Evolutionary conservation across 2,113 vertebrate species (phyloP).

Genomic region (Cynocephalus volans): DNA sequence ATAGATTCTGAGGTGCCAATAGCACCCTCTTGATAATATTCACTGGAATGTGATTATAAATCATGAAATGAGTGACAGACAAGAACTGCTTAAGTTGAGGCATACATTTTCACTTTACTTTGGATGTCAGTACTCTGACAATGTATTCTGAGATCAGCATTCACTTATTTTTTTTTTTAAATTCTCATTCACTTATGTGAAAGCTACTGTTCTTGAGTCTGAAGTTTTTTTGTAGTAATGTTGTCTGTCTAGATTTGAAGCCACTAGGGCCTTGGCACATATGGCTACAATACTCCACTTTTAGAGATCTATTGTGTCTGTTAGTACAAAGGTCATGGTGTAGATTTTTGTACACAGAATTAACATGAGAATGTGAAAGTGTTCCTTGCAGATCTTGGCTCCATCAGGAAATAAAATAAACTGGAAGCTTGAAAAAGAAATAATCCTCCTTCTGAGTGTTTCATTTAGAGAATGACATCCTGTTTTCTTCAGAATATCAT

Average conservation of each 20-base stretch:
- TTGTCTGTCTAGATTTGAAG: constrained; percentile 55
- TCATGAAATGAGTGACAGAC: constrained; percentile 47
- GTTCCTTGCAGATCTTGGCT: constrained; percentile 79
- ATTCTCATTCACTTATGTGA: constrained; percentile 67
- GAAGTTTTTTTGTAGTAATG: constrained; percentile 57
- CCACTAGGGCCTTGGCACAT: not conserved
- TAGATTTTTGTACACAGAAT: constrained; percentile 74
- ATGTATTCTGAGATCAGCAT: constrained; percentile 70
- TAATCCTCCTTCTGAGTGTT: constrained; percentile 79
- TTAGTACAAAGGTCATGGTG: constrained; percentile 77
- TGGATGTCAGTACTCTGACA: constrained; percentile 68
- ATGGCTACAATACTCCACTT: constrained; percentile 48
- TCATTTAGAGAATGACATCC: constrained; percentile 77
- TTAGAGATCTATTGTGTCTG: constrained; percentile 66
- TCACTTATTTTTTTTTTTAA: not conserved
- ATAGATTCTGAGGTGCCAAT: not conserved
- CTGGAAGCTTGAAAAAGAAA: constrained; percentile 78
- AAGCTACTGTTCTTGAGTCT: constrained; percentile 50
- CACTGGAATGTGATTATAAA: constrained; percentile 29
- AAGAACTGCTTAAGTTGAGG: constrained; percentile 17
- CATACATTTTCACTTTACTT: constrained; percentile 72
- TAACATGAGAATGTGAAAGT: constrained; percentile 63
- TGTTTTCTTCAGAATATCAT: constrained; percentile 79
- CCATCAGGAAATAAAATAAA: constrained; percentile 85
- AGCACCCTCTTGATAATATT: not conserved